phyloP scores from a whole-genome alignment of 2,113 vertebrate species.

The Stercorarius parasiticus region DNA sequence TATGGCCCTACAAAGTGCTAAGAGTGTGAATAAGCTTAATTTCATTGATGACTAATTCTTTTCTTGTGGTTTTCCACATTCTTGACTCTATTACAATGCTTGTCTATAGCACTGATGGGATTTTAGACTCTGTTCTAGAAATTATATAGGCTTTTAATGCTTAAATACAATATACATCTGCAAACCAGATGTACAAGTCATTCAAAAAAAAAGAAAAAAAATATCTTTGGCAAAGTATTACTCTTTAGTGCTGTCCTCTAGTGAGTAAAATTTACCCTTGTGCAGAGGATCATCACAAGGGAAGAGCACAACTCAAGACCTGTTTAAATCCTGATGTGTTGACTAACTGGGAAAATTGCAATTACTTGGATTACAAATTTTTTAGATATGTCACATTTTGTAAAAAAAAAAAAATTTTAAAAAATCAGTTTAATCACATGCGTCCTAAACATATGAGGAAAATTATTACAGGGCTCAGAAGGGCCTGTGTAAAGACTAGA shows the following conservation, averaged over 20 bases:
- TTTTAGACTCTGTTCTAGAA: neutral
- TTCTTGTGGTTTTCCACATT: constrained; percentile 20
- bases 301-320: neutral
- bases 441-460: neutral
- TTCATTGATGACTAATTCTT: neutral
- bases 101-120: neutral
- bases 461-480: neutral
- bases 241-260: neutral
- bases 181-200: neutral
- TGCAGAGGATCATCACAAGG: neutral
- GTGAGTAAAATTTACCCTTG: neutral
- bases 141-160: neutral
- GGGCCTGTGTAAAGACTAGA: neutral
- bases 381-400: neutral
- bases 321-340: neutral
- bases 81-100: neutral
- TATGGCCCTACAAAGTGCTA: neutral
- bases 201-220: neutral
- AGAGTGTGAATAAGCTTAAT: neutral
- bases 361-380: neutral
- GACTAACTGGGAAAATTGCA: neutral
- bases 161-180: neutral
- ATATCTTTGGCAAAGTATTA: neutral
- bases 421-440: fast-evolving
- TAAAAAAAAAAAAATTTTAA: neutral